Evolutionary conservation across 1,140 invertebrate species (phyloP), one percentile per base, ranked within the genome.

Genomic region (Zaprionus africanus): DNA sequence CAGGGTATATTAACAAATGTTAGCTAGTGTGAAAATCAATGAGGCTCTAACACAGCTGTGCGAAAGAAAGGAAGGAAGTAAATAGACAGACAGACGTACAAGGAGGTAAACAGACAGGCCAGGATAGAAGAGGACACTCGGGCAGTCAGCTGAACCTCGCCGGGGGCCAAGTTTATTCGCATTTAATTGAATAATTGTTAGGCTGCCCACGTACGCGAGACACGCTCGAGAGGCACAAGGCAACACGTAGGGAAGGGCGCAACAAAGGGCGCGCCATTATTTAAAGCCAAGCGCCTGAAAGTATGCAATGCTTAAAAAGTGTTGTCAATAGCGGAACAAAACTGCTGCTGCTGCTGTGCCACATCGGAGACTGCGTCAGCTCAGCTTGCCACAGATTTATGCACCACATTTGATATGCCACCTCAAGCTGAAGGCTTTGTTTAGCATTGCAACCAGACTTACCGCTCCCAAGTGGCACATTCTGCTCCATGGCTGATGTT

Each of bases 121-220:
- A 15, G 34, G 9, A 34, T n/a, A 34, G 36, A 38, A 22, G 36
- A 26, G 24, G 24, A 26, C 13, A 53, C 36, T 31, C 13, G 31
- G n/a, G 11, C 31, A 62, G 78, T 53, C 60, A 66, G 41, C 5
- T n/a, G 22, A 24, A 51, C 46, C 46, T 19, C 46, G 46, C 80
- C 70, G 26, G 46, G 60, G 73, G 83, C 73, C 24, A 82, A 88
- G 81, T 87, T 76, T 82, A 78, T 91, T 79, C 74, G 72, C 67
- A 92, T 91, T 90, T 91, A 92, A 92, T 92, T 92, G 86, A 92
- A 90, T 92, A 92, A 92, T 92, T 91, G 78, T 79, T 82, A 81
- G 74, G 81, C 91, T 74, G 68, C 64, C 78, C 78, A 87, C 84
- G 84, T 88, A 78, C 61, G 57, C 66, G 51, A 54, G 41, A 46